Evolutionary conservation across 1,140 invertebrate species (phyloP).

Genomic region (Archivesica marissinica): DNA sequence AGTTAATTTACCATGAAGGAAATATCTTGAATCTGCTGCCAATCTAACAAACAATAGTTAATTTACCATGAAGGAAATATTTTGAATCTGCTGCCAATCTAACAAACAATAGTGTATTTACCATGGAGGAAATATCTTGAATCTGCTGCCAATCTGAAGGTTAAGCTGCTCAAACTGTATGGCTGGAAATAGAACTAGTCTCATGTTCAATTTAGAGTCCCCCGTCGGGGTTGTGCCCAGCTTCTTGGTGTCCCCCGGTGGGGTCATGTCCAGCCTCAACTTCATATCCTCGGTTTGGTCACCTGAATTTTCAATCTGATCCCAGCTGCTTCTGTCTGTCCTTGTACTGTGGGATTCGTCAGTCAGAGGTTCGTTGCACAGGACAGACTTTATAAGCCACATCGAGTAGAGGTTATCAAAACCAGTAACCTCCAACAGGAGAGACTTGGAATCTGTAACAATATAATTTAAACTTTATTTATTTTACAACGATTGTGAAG

Average conservation of each 20-base stretch:
- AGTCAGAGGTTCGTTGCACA: not conserved
- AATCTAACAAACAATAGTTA: not conserved
- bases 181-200: slow-evolving; percentile 47
- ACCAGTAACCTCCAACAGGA: slow-evolving; percentile 4
- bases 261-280: not conserved
- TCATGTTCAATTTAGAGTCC: not conserved
- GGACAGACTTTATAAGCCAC: slow-evolving; percentile 23
- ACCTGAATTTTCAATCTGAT: not conserved
- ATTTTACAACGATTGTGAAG: not conserved
- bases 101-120: not conserved
- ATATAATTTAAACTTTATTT: no score
- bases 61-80: slow-evolving; percentile 57
- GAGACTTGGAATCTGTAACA: slow-evolving; percentile 36
- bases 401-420: slow-evolving; percentile 45
- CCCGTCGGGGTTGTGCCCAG: not conserved
- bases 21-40: slow-evolving; percentile 33
- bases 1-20: slow-evolving; percentile 20
- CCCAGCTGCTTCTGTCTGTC: not conserved
- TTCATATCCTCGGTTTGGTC: not conserved
- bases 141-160: slow-evolving; percentile 24
- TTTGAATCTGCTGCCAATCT: slow-evolving; percentile 35
- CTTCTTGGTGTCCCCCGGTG: not conserved
- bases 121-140: slow-evolving; percentile 60
- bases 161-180: slow-evolving; percentile 39
- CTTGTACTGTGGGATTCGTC: not conserved